phyloP scores from a whole-genome alignment of 2,113 vertebrate species.

The Erinaceus europaeus region DNA sequence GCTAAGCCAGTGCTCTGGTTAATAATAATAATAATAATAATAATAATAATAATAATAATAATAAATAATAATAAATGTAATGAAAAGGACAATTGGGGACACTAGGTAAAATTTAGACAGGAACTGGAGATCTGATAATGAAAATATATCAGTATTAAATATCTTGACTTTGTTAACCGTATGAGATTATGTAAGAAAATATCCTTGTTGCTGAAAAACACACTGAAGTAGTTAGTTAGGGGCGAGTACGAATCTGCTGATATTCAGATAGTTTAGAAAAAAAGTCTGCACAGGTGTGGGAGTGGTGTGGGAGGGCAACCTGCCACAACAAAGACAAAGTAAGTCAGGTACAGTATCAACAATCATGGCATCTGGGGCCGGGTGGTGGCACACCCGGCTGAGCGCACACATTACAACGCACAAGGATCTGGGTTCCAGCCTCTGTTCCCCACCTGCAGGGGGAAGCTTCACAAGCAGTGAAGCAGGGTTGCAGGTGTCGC shows the following conservation, averaged over 20 bases:
- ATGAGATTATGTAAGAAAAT: background rate
- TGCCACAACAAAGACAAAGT: background rate
- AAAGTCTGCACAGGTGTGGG: background rate
- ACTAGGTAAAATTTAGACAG: background rate
- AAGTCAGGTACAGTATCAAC: background rate
- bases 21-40: too few species aligned
- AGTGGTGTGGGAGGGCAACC: background rate
- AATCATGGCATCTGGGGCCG: background rate
- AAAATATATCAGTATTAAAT: background rate
- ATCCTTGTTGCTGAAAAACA: background rate
- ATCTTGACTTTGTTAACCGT: background rate
- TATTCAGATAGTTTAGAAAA: background rate
- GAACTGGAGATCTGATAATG: background rate
- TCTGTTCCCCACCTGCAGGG: too few species aligned
- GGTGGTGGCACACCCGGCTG: too few species aligned
- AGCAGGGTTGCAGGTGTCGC: too few species aligned
- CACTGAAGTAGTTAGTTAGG: background rate
- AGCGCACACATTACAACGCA: too few species aligned
- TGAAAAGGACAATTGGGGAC: background rate
- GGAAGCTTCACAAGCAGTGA: too few species aligned
- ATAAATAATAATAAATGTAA: too few species aligned
- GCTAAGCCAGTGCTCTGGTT: too few species aligned
- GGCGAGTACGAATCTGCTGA: background rate
- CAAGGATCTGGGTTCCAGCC: too few species aligned
- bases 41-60: too few species aligned